These are phyloP conservation scores for Meghimatium bilineatum DNA, from an alignment of 2,888 invertebrate species.

Conservation along the genomic window DNA sequence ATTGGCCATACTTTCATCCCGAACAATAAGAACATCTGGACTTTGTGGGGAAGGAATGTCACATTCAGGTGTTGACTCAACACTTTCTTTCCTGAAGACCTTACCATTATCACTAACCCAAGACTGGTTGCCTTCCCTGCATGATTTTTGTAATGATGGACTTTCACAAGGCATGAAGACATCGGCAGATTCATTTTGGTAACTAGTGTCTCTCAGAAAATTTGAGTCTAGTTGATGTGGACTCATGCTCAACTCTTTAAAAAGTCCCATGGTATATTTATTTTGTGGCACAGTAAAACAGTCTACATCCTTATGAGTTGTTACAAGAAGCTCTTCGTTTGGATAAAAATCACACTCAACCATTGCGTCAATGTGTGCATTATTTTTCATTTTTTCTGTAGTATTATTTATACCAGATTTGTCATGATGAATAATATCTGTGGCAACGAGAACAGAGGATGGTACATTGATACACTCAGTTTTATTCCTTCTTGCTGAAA, in stretches of 20 bases:
- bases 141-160: background rate
- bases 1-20: constrained; percentile 41
- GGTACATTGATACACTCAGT: too few species aligned
- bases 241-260: constrained; percentile 3
- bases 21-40: constrained; percentile 30
- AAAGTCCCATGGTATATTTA: constrained; percentile 34
- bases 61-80: background rate
- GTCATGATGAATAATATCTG: background rate
- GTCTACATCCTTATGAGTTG: background rate
- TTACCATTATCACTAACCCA: background rate
- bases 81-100: background rate
- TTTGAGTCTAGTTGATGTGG: background rate
- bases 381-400: background rate
- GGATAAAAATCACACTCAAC: background rate
- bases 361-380: background rate
- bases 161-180: background rate
- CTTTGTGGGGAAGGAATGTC: background rate
- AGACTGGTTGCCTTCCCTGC: background rate
- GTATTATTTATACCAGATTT: background rate
- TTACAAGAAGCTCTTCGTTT: background rate
- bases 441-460: background rate
- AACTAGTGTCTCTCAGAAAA: background rate
- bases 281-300: background rate
- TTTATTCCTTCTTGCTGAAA: background rate
- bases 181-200: background rate